Conservation (phyloP, 1,140 invertebrate genomes). For the Hyles vespertilio region DNA sequence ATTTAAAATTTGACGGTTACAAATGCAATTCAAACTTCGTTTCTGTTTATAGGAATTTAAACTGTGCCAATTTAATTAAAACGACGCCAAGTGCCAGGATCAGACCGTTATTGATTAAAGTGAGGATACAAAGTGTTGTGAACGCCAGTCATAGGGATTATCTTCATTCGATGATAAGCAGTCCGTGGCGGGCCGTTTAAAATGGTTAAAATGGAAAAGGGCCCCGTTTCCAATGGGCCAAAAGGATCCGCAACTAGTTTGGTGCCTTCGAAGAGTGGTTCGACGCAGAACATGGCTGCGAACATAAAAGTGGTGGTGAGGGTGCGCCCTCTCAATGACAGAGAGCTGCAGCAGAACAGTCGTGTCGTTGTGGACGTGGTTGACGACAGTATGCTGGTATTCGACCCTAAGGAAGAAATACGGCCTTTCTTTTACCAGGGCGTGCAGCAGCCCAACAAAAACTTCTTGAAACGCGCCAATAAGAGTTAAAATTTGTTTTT, state of each 20-base stretch:
- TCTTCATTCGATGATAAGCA: constrained; percentile 6
- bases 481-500: constrained; percentile 91
- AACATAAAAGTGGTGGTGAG: constrained; percentile 86
- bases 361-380: constrained; percentile 83
- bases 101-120: constrained; percentile 13
- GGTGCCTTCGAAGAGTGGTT: constrained; percentile 59
- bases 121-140: no score
- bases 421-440: constrained; percentile 90
- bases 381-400: constrained; percentile 87
- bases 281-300: constrained; percentile 64
- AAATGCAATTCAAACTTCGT: constrained; percentile 20
- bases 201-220: constrained; percentile 53
- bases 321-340: constrained; percentile 83
- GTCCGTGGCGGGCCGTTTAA: constrained; percentile 12
- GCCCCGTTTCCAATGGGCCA: constrained; percentile 16
- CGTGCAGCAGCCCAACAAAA: constrained; percentile 84
- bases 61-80: constrained; percentile 17
- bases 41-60: constrained; percentile 15
- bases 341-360: constrained; percentile 76
- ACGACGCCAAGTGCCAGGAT: constrained; percentile 17
- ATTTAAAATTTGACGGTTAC: constrained; percentile 44
- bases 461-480: constrained; percentile 87
- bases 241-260: constrained; percentile 14
- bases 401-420: constrained; percentile 91
- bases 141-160: constrained; percentile 1